Conservation (phyloP, 2,797 vertebrate genomes). For the Syndactyla subalaris region DNA sequence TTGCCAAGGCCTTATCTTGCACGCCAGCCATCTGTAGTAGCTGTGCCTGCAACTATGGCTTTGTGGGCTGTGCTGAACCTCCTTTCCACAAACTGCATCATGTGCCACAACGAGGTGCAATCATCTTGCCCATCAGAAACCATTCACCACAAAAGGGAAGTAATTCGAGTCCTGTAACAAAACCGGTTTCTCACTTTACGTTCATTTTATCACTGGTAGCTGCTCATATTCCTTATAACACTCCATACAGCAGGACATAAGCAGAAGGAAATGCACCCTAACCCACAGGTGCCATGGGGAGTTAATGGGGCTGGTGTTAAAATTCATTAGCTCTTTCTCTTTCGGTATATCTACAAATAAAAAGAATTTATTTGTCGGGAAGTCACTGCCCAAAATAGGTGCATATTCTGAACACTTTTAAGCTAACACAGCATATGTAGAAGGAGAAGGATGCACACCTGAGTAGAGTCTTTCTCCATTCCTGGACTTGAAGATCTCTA, state of each 20-base stretch:
- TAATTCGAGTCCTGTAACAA: not conserved
- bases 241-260: fast-evolving
- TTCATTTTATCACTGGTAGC: not conserved
- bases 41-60: not conserved
- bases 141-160: not conserved
- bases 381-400: not conserved
- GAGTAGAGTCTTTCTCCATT: not conserved
- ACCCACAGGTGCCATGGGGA: not conserved
- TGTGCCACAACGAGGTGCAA: not conserved
- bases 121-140: not conserved
- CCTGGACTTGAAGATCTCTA: not conserved
- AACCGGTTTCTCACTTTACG: not conserved
- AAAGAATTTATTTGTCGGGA: not conserved
- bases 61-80: not conserved
- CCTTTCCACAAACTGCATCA: not conserved
- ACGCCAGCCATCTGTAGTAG: slow-evolving; percentile 17
- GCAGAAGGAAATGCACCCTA: not conserved
- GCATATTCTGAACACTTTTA: not conserved
- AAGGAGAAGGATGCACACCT: not conserved
- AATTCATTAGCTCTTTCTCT: not conserved
- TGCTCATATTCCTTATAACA: not conserved
- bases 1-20: slow-evolving; percentile 1
- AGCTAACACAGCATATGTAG: not conserved
- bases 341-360: not conserved
- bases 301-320: not conserved